These are phyloP conservation scores for Ridgeia piscesae DNA, from an alignment of 1,140 invertebrate species.

Conservation along the genomic window DNA sequence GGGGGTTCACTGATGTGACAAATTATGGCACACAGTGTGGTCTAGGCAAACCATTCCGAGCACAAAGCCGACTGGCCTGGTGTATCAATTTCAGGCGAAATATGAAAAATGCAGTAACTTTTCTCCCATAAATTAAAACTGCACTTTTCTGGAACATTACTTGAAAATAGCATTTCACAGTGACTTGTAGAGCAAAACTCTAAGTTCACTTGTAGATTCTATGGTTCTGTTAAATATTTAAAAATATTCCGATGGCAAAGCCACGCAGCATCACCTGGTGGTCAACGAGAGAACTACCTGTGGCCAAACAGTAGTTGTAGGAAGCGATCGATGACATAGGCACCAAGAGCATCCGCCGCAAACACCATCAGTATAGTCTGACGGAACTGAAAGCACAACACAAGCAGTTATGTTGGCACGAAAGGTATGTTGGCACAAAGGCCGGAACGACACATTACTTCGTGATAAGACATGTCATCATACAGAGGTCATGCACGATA, in stretches of 20 bases:
- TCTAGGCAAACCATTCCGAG: too few relatives aligned
- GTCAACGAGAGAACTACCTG: slow-evolving; percentile 60
- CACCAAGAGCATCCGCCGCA: slow-evolving; percentile 77
- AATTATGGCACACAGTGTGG: too few relatives aligned
- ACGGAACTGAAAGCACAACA: slow-evolving; percentile 81
- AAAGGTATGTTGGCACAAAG: neutral
- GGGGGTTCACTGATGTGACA: too few relatives aligned
- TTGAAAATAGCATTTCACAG: neutral
- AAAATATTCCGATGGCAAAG: neutral
- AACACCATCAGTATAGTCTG: slow-evolving; percentile 76
- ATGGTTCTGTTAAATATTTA: neutral
- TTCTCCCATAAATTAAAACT: too few relatives aligned
- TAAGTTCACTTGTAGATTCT: neutral
- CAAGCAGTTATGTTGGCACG: slow-evolving; percentile 36
- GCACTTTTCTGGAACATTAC: too few relatives aligned
- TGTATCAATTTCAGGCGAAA: too few relatives aligned
- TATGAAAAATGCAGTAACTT: too few relatives aligned
- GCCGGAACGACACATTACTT: too few relatives aligned
- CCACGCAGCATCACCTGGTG: neutral
- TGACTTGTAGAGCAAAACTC: neutral
- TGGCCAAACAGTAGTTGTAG: slow-evolving; percentile 89
- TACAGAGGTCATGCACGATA: too few relatives aligned
- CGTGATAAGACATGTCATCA: too few relatives aligned
- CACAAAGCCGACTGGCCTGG: too few relatives aligned
- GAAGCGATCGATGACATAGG: slow-evolving; percentile 79